Conservation (phyloP, 30 jellyfish, hydroid and myxozoan genomes). For the Cassiopea xamachana region DNA sequence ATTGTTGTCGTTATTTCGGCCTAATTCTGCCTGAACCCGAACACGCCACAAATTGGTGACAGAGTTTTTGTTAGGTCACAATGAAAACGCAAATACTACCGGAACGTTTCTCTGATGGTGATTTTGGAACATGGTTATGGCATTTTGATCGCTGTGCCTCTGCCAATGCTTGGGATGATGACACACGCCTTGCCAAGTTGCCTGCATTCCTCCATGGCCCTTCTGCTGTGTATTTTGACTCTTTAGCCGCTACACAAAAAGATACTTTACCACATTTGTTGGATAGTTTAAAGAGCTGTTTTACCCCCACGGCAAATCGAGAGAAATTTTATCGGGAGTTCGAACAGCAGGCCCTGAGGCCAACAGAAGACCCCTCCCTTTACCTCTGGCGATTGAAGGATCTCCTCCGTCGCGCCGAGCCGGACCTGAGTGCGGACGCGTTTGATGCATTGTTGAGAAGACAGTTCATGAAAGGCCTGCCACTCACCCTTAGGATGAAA, state of each 20-base stretch:
- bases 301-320: slow-evolving; percentile 35
- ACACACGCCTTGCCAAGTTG: slow-evolving; percentile 34
- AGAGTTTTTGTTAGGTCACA: slow-evolving; percentile 27
- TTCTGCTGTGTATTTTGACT: slow-evolving; percentile 34
- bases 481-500: slow-evolving; percentile 20
- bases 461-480: slow-evolving; percentile 35
- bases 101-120: slow-evolving; percentile 47
- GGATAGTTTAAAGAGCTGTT: slow-evolving; percentile 37
- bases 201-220: slow-evolving; percentile 54
- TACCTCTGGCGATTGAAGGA: slow-evolving; percentile 51
- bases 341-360: slow-evolving; percentile 40
- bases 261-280: slow-evolving; percentile 35
- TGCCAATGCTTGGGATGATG: slow-evolving; percentile 50
- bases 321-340: slow-evolving; percentile 36
- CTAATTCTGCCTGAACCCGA: slow-evolving; percentile 35
- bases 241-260: slow-evolving; percentile 27
- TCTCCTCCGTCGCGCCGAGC: slow-evolving; percentile 61
- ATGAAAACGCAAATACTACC: slow-evolving; percentile 50
- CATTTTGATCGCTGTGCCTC: slow-evolving; percentile 62
- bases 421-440: slow-evolving; percentile 43
- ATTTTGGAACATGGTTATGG: slow-evolving; percentile 40
- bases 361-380: slow-evolving; percentile 48
- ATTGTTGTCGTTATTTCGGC: slow-evolving; percentile 4
- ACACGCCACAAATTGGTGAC: slow-evolving; percentile 73
- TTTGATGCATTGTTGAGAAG: slow-evolving; percentile 26